A percentile compares a stretch with the other conserved stretches of the same genome.
These are phyloP conservation scores for Nerophis ophidion DNA, from an alignment of 2,113 vertebrate genomes.

Conservation along the genomic window DNA sequence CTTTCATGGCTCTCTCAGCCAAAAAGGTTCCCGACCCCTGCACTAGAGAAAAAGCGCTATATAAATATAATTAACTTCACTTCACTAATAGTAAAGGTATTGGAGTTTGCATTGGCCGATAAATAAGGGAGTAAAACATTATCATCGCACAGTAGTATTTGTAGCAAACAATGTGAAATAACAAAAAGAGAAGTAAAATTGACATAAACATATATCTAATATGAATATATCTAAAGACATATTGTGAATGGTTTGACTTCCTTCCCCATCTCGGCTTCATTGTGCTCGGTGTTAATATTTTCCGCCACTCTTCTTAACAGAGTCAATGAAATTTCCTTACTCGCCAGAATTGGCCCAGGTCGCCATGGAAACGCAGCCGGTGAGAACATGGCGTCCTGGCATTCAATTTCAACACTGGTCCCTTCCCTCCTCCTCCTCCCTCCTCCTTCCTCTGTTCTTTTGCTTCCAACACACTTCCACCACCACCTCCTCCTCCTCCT, in stretches of 20 bases:
- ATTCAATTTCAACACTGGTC: conserved; percentile 67
- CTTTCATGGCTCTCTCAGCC: too few relatives aligned
- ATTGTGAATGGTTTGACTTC: not conserved
- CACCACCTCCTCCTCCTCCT: not conserved
- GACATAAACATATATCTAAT: too few relatives aligned
- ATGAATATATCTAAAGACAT: not conserved
- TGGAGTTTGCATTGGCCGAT: too few relatives aligned
- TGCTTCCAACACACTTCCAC: conserved; percentile 47
- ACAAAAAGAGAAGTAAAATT: too few relatives aligned
- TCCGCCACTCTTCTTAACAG: conserved; percentile 44
- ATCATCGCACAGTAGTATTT: too few relatives aligned
- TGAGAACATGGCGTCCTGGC: conserved; percentile 75
- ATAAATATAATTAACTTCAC: too few relatives aligned
- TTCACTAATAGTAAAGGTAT: too few relatives aligned
- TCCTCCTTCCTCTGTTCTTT: conserved; percentile 57
- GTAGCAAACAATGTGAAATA: too few relatives aligned
- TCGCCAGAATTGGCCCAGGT: conserved; percentile 74
- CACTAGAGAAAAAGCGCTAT: too few relatives aligned
- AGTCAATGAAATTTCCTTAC: conserved; percentile 78
- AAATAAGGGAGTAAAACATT: too few relatives aligned
- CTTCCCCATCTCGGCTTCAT: conserved; percentile 2
- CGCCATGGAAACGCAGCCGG: conserved; percentile 76
- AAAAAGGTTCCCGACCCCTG: too few relatives aligned
- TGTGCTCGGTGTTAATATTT: conserved; percentile 64
- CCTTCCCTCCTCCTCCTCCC: conserved; percentile 36